phyloP scores from a whole-genome alignment of 2,888 invertebrate species.

The Aradus depressus region DNA sequence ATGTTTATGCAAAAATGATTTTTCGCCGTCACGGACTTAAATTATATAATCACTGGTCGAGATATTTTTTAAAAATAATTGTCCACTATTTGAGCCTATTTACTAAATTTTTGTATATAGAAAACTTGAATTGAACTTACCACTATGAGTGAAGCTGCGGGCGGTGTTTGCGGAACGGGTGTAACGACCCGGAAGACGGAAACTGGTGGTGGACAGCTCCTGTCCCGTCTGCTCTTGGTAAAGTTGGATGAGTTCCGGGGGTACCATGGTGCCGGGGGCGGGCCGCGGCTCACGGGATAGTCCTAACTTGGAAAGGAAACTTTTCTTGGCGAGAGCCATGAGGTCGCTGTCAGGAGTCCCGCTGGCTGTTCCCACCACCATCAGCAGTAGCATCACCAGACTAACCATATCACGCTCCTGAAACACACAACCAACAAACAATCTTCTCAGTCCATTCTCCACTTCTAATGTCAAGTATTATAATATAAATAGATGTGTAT shows the following conservation, averaged over 20 bases:
- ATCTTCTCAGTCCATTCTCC: neutral
- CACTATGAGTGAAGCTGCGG: slow-evolving; percentile 68
- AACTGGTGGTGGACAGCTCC: slow-evolving; percentile 50
- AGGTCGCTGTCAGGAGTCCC: slow-evolving; percentile 46
- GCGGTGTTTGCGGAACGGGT: slow-evolving; percentile 74
- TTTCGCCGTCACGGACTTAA: too few species aligned
- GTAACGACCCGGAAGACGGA: slow-evolving; percentile 55
- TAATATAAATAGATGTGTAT: neutral
- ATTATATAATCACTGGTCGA: too few species aligned
- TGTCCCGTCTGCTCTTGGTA: slow-evolving; percentile 57
- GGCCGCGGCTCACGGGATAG: slow-evolving; percentile 37
- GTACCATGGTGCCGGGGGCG: slow-evolving; percentile 48
- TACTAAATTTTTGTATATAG: neutral
- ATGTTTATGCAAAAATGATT: too few species aligned
- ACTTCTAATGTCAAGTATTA: neutral
- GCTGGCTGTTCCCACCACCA: slow-evolving; percentile 30
- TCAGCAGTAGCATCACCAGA: slow-evolving; percentile 35
- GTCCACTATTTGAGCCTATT: too few species aligned
- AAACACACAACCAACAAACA: slow-evolving; percentile 25
- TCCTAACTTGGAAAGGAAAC: slow-evolving; percentile 40
- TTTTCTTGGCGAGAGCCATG: slow-evolving; percentile 38
- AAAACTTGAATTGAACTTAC: slow-evolving; percentile 37
- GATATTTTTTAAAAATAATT: too few species aligned
- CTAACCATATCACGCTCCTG: slow-evolving; percentile 38
- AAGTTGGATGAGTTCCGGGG: slow-evolving; percentile 67